These are phyloP conservation scores for Achatina immaculata DNA, from an alignment of 1,140 invertebrate species.

Conservation along the genomic window DNA sequence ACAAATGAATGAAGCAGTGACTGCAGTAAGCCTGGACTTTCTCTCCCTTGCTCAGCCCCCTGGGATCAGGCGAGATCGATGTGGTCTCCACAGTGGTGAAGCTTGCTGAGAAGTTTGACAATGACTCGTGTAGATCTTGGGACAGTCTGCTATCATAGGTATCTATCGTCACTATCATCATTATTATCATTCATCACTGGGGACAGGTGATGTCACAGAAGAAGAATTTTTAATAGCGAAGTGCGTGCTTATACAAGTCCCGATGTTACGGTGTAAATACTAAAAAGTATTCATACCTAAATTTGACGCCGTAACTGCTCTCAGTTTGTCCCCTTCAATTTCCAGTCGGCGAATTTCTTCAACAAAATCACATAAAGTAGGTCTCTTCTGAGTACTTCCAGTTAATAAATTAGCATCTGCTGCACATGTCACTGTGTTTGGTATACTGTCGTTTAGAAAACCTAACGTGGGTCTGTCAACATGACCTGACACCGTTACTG, in stretches of 20 bases:
- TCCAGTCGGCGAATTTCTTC: conserved; percentile 59
- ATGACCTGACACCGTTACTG: conserved; percentile 6
- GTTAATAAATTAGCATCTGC: not conserved
- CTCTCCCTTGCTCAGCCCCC: too few relatives aligned
- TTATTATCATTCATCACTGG: too few relatives aligned
- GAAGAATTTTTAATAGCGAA: too few relatives aligned
- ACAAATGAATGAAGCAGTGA: too few relatives aligned
- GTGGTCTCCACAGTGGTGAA: too few relatives aligned
- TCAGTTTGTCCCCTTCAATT: conserved; percentile 61
- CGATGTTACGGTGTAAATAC: not conserved
- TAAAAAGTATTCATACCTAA: conserved; percentile 33
- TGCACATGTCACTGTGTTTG: not conserved
- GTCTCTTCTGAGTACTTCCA: conserved; percentile 1
- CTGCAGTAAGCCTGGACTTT: too few relatives aligned
- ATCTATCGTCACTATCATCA: too few relatives aligned
- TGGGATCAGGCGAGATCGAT: too few relatives aligned
- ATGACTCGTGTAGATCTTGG: too few relatives aligned
- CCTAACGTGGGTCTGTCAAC: not conserved
- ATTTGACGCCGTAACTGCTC: conserved; percentile 43
- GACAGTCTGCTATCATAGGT: too few relatives aligned
- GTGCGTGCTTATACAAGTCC: not conserved
- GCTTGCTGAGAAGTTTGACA: too few relatives aligned
- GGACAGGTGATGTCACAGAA: too few relatives aligned
- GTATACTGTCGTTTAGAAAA: not conserved
- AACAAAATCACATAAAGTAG: conserved; percentile 51